These are phyloP conservation scores for Epirrhoe tristata DNA, from an alignment of 2,888 invertebrate species.

Conservation along the genomic window DNA sequence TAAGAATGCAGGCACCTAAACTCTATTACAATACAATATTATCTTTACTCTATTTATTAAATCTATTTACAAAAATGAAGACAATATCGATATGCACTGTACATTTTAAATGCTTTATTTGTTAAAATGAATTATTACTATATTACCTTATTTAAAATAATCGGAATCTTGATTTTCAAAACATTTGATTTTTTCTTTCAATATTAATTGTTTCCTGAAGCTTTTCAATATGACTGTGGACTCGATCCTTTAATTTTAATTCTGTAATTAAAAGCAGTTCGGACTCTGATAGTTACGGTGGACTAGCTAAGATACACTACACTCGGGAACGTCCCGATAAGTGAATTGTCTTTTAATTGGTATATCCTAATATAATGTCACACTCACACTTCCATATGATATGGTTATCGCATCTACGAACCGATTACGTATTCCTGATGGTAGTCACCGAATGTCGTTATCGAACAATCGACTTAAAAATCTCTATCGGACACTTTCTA, in stretches of 20 bases:
- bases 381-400: slow-evolving; percentile 57
- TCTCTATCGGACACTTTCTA: slow-evolving; percentile 11
- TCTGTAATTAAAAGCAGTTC: slow-evolving; percentile 48
- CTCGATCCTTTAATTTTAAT: background rate
- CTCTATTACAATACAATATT: slow-evolving; percentile 22
- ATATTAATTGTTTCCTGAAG: background rate
- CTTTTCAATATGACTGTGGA: background rate
- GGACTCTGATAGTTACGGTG: slow-evolving; percentile 50
- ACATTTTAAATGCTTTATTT: slow-evolving; percentile 62
- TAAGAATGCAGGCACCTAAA: slow-evolving; percentile 15
- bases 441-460: slow-evolving; percentile 4
- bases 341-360: slow-evolving; percentile 56
- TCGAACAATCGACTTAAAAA: slow-evolving; percentile 17
- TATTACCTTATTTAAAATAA: slow-evolving; percentile 13
- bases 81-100: slow-evolving; percentile 77
- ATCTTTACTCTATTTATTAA: slow-evolving; percentile 61
- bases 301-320: slow-evolving; percentile 58
- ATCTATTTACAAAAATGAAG: slow-evolving; percentile 78
- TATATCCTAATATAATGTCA: slow-evolving; percentile 53
- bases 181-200: no score
- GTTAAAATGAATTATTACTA: slow-evolving; percentile 15
- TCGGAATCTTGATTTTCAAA: background rate
- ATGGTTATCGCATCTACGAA: slow-evolving; percentile 54
- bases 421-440: background rate
- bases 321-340: slow-evolving; percentile 32